Evolutionary conservation across 1,140 invertebrate genomes (phyloP), one percentile per base, ranked within the genome.

Genomic region (Tetragnatha versicolor): DNA sequence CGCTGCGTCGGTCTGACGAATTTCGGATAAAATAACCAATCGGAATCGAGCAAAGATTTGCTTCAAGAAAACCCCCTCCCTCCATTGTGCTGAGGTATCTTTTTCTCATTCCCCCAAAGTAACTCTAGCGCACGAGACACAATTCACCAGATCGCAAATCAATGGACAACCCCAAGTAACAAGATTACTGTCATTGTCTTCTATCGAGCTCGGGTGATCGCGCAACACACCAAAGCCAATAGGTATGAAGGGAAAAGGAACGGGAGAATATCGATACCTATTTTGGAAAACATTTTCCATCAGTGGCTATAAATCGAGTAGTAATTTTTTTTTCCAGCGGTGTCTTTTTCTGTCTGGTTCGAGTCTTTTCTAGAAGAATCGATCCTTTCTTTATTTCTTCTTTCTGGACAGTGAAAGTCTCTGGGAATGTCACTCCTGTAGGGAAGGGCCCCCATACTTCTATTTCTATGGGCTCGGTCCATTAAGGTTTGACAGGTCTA

Each of bases 231-330:
- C 17, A 27, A 25, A 20, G 25, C 33, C 35, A 37, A 33, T 20
- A 53, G 20, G 35, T 45, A 33, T 35, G 33, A 60, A 60, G 39
- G 37, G 20, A 73, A 45, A 31, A 39, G 27, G 12, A 27, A 60
- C 25, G 47, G 20, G 9, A 31, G 29, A n/a, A 58, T 60, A 73
- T 73, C 53, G 53, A 73, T 73, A 31, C 33, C 53, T 73, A 73
- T 60, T 73, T 73, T 73, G 33, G 53, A 73, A 73, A 73, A 73
- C 69, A 73, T 73, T 73, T 73, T 73, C 69, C 69, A 73, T 55
- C 47, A 25, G 7, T 69, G 53, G 47, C 35, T 37, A 73, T 73
- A 60, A 58, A 73, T 72, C 53, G 47, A 60, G 37, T 55, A 51
- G 42, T 45, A 51, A 51, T 51, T 20, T 51, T n/a, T 53, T 53